Base-by-base conservation (phyloP, 2,888 invertebrate species). In the Erebia aethiops region DNA sequence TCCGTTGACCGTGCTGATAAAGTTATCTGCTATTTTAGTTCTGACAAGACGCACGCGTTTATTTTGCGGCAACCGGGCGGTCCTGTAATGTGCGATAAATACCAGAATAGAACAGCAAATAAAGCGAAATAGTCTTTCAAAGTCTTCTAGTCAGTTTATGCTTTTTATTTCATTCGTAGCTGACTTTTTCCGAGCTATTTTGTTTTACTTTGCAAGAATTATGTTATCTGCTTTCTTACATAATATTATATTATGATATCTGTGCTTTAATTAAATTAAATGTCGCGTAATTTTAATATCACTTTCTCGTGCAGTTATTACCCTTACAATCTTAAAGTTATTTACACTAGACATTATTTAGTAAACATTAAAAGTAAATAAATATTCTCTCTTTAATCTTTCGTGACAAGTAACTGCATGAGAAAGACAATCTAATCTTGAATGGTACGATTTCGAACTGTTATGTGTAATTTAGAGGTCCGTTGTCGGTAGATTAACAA, bases 381-480 rank as follows among this genome's bases (percentile, higher is more conserved):
- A 35, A 35, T 35, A 35, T 35, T 7, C 35, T 35, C 35, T 35
- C 35, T 62, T 7, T 70, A 52, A 51, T 14, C 2, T 14, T 7
- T n/a, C 0, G n/a, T 7, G 8, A 14, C n/a, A n/a, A 18, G 13
- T 46, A 57, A 66, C 62, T 69, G 69, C 71, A 69, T 71, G 62
- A 72, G 76, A 54, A 72, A 75, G 56, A 21, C 46, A 70, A 61
- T 35, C 54, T 54, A 35, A 83, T 87, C 85, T 87, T 85, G 86
- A 76, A 79, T 80, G 83, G 87, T 87, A 88, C 88, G 86, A 86
- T 89, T 86, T 84, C 81, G 87, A 84, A 88, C 88, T 91, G 91
- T 91, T 92, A 91, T 93, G 93, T 92, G 92, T 93, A 91, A 90
- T 92, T 93, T 92, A 89, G 90, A 92, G 93, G 92, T 93, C 92